phyloP scores from a whole-genome alignment of 2,797 vertebrate genomes.

The Acanthurus tractus region DNA sequence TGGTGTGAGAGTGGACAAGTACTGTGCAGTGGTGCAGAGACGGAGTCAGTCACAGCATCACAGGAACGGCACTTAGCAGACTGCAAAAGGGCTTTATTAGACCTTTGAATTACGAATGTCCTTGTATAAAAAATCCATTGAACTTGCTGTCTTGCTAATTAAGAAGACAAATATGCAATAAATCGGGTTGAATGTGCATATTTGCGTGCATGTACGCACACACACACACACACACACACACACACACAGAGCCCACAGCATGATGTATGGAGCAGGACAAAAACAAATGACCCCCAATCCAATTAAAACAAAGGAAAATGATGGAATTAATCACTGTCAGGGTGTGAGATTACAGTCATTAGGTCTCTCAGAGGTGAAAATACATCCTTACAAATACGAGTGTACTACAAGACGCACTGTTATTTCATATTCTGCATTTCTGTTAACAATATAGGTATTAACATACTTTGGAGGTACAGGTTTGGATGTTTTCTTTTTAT shows the following conservation, averaged over 20 bases:
- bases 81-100: slow-evolving; percentile 38
- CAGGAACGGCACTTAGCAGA: slow-evolving; percentile 19
- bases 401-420: slow-evolving; percentile 41
- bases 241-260: slow-evolving; percentile 32
- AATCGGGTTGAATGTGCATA: slow-evolving; percentile 54
- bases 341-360: slow-evolving; percentile 86
- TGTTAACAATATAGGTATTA: neutral
- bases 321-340: slow-evolving; percentile 90
- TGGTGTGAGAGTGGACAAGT: neutral
- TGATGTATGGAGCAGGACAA: slow-evolving; percentile 74
- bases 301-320: slow-evolving; percentile 90
- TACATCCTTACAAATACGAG: slow-evolving; percentile 53
- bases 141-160: slow-evolving; percentile 68
- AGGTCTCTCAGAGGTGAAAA: slow-evolving; percentile 75
- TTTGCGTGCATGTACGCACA: slow-evolving; percentile 20
- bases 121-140: slow-evolving; percentile 54
- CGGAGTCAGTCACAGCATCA: slow-evolving; percentile 19
- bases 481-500: neutral
- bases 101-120: slow-evolving; percentile 41
- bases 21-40: slow-evolving; percentile 15
- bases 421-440: neutral
- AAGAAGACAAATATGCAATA: slow-evolving; percentile 77
- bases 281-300: slow-evolving; percentile 86
- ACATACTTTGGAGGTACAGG: neutral
- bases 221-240: slow-evolving; percentile 11